A percentile compares a stretch with the other conserved stretches of the same genome.
These are phyloP conservation scores for Oncorhynchus nerka DNA, from an alignment of 2,113 vertebrate species.

Conservation along the genomic window DNA sequence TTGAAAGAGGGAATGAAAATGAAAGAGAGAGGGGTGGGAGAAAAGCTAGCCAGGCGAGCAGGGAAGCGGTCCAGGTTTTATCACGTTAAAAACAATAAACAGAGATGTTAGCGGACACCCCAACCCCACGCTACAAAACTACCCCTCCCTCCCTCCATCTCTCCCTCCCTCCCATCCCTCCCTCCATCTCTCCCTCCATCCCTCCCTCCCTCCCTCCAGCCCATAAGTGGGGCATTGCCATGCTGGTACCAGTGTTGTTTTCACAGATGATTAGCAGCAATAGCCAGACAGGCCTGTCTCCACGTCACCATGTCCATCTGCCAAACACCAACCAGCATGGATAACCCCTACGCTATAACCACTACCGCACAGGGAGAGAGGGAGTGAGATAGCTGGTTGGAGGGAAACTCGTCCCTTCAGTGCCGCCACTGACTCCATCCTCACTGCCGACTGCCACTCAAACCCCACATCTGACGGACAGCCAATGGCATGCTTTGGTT, in stretches of 20 bases:
- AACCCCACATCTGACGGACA: slow-evolving; percentile 11
- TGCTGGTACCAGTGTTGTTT: slow-evolving; percentile 45
- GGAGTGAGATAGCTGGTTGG: not conserved
- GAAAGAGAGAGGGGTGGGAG: not conserved
- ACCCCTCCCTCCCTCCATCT: not conserved
- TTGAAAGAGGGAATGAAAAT: slow-evolving; percentile 27
- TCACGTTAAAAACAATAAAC: slow-evolving; percentile 56
- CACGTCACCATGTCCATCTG: slow-evolving; percentile 39
- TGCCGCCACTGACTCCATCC: slow-evolving; percentile 12
- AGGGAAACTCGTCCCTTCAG: slow-evolving; percentile 37
- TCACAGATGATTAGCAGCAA: slow-evolving; percentile 65
- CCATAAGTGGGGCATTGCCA: slow-evolving; percentile 43
- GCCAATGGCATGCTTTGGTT: slow-evolving; percentile 21
- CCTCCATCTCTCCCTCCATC: not conserved
- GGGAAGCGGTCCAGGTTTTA: slow-evolving; percentile 48
- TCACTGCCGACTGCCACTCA: slow-evolving; percentile 17
- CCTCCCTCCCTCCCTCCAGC: not conserved
- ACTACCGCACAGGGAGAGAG: slow-evolving; percentile 36
- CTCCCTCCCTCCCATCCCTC: not conserved
- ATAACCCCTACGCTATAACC: slow-evolving; percentile 46
- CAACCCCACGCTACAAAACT: not conserved
- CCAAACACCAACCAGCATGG: slow-evolving; percentile 47
- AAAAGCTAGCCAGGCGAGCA: slow-evolving; percentile 16
- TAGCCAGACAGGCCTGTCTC: slow-evolving; percentile 49
- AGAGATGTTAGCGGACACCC: slow-evolving; percentile 41